A percentile compares a stretch with the other conserved stretches of the same genome.
phyloP scores from a whole-genome alignment of 1,140 invertebrate species.

The Zelostemma sp. region DNA sequence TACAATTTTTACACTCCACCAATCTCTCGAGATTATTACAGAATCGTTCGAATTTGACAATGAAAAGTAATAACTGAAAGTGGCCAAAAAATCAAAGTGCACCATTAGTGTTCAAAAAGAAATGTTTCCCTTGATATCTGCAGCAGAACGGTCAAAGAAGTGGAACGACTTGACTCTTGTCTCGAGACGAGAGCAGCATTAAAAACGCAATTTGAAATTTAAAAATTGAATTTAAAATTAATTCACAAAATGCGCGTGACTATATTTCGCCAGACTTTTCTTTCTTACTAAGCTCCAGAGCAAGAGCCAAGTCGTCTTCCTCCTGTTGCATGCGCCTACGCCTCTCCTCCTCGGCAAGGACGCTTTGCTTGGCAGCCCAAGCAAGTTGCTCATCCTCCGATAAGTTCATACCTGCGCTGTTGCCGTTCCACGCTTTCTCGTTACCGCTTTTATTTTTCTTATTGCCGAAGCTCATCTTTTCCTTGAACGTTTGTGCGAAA shows the following conservation, averaged over 20 bases:
- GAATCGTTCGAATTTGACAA: not conserved
- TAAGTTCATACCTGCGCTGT: constrained; percentile 18
- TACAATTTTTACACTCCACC: constrained; percentile 9
- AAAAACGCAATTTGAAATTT: not conserved
- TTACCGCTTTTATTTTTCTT: constrained; percentile 49
- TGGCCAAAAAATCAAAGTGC: constrained; percentile 6
- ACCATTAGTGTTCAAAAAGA: constrained; percentile 1
- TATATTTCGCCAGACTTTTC: constrained; percentile 34
- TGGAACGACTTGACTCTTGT: not conserved
- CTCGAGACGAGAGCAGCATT: not conserved
- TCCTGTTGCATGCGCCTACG: constrained; percentile 58
- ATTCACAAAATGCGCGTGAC: not conserved
- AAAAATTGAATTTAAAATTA: no score
- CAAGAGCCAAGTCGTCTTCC: constrained; percentile 59
- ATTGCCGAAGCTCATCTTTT: constrained; percentile 44
- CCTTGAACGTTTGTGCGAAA: constrained; percentile 35
- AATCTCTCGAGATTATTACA: not conserved
- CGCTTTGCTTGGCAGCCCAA: constrained; percentile 59
- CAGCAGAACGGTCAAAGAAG: not conserved
- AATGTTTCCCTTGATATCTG: not conserved
- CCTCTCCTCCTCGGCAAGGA: constrained; percentile 58
- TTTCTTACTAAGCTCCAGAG: constrained; percentile 57
- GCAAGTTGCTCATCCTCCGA: constrained; percentile 58
- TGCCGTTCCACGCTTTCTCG: constrained; percentile 55
- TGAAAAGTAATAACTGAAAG: not conserved